These are phyloP conservation scores for Myotis lucifugus DNA, from an alignment of 2,113 vertebrate genomes.

Conservation along the genomic window DNA sequence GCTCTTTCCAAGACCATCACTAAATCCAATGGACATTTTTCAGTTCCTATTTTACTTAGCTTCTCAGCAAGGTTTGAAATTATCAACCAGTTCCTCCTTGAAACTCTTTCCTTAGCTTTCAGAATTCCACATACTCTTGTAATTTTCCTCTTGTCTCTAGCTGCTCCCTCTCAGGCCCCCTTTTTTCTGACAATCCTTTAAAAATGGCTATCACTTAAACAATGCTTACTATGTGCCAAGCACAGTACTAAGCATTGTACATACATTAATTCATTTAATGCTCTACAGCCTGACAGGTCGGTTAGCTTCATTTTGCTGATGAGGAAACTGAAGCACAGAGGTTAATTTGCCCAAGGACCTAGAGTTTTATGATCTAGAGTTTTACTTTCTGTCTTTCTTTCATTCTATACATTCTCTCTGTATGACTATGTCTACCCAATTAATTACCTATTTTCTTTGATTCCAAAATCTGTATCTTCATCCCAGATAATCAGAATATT, in stretches of 20 bases:
- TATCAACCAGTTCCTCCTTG: neutral
- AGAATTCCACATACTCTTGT: neutral
- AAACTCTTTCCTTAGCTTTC: neutral
- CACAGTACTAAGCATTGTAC: neutral
- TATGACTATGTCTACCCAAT: neutral
- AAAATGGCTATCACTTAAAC: constrained; percentile 17
- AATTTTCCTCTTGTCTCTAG: neutral
- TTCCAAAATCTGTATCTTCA: neutral
- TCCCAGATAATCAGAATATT: neutral
- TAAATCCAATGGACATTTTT: neutral
- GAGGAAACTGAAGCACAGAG: constrained; percentile 1
- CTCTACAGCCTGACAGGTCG: neutral
- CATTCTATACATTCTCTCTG: constrained; percentile 31
- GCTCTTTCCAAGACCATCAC: neutral
- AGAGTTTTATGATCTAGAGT: neutral
- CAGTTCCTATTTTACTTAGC: constrained; percentile 6
- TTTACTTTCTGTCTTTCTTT: constrained; percentile 32
- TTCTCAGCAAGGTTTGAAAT: constrained; percentile 3
- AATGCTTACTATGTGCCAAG: neutral
- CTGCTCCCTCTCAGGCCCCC: neutral
- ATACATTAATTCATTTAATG: constrained; percentile 14
- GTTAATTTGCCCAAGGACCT: neutral
- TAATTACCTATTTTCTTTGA: constrained; percentile 5
- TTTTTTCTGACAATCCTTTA: neutral
- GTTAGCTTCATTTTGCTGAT: constrained; percentile 2